Conservation (phyloP, 2,888 invertebrate genomes). For the Lithophane semibrunnea region DNA sequence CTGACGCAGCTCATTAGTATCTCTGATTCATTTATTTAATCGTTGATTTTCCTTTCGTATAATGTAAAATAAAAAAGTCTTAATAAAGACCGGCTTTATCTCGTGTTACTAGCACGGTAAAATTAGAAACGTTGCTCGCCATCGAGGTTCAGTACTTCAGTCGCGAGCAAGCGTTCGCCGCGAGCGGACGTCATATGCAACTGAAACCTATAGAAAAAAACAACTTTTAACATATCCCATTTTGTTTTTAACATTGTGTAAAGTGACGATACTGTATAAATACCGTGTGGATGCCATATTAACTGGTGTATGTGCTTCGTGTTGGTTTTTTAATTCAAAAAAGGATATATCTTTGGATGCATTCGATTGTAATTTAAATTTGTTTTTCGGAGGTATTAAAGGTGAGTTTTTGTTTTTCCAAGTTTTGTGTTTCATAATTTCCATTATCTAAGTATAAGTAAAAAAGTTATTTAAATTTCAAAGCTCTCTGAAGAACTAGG, state of each 20-base stretch:
- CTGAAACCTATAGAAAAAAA: slow-evolving; percentile 28
- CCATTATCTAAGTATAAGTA: not conserved
- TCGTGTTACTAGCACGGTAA: slow-evolving; percentile 89
- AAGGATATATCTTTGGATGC: slow-evolving; percentile 68
- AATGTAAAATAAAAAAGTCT: slow-evolving; percentile 83
- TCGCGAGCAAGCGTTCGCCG: slow-evolving; percentile 71
- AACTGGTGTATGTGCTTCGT: slow-evolving; percentile 70
- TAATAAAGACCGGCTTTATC: slow-evolving; percentile 89
- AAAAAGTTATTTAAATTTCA: not conserved
- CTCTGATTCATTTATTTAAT: slow-evolving; percentile 56
- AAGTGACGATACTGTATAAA: slow-evolving; percentile 60
- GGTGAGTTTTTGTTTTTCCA: slow-evolving; percentile 71
- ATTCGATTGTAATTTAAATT: slow-evolving; percentile 75
- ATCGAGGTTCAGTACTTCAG: slow-evolving; percentile 72
- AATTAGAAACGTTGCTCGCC: slow-evolving; percentile 84
- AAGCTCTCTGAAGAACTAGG: not conserved
- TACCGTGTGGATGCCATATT: slow-evolving; percentile 50
- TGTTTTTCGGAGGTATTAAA: slow-evolving; percentile 69
- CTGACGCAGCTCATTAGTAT: slow-evolving; percentile 32
- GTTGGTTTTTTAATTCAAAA: slow-evolving; percentile 68
- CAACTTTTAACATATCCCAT: slow-evolving; percentile 35
- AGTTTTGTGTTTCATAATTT: not conserved
- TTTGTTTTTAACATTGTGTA: slow-evolving; percentile 65
- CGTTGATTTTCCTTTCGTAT: slow-evolving; percentile 68
- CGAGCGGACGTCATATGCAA: slow-evolving; percentile 70